phyloP scores from a whole-genome alignment of 2,888 invertebrate species.

The Caenorhabditis becei region DNA sequence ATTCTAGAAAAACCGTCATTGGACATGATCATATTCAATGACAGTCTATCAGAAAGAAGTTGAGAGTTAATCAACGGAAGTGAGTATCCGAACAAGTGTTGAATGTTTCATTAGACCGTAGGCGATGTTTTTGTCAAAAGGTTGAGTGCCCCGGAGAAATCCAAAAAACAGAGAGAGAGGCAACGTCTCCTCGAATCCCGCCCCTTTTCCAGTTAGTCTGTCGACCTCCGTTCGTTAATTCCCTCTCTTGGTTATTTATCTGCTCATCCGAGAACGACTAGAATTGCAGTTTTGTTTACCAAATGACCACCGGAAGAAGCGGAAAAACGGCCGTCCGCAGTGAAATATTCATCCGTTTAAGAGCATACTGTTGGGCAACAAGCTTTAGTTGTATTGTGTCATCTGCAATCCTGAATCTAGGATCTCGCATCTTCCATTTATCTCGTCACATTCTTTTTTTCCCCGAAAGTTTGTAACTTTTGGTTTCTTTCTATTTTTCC shows the following conservation, averaged over 20 bases:
- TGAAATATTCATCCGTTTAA: not conserved
- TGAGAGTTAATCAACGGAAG: conserved; percentile 1
- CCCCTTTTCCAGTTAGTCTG: not conserved
- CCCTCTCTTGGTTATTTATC: conserved; percentile 44
- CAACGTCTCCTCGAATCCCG: conserved; percentile 13
- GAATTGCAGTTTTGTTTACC: conserved; percentile 55
- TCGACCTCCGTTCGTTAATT: conserved; percentile 23
- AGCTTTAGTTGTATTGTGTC: too few relatives aligned
- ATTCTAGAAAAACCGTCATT: not conserved
- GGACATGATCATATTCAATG: not conserved
- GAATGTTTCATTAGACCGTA: conserved; percentile 33
- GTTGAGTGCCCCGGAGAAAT: not conserved
- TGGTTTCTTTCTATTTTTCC: not conserved
- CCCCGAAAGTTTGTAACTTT: not conserved
- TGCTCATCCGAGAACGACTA: conserved; percentile 38
- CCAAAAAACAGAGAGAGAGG: conserved; percentile 1
- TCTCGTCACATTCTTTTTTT: not conserved
- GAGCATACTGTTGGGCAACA: not conserved
- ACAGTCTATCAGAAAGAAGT: not conserved
- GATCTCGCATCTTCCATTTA: not conserved
- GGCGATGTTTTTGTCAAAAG: not conserved
- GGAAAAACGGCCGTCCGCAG: not conserved
- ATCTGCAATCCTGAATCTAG: too few relatives aligned
- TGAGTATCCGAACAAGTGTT: conserved; percentile 14
- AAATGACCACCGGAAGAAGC: conserved; percentile 35